Evolutionary conservation across 2,113 vertebrate genomes (phyloP).

Genomic region (Oryzias melastigma): DNA sequence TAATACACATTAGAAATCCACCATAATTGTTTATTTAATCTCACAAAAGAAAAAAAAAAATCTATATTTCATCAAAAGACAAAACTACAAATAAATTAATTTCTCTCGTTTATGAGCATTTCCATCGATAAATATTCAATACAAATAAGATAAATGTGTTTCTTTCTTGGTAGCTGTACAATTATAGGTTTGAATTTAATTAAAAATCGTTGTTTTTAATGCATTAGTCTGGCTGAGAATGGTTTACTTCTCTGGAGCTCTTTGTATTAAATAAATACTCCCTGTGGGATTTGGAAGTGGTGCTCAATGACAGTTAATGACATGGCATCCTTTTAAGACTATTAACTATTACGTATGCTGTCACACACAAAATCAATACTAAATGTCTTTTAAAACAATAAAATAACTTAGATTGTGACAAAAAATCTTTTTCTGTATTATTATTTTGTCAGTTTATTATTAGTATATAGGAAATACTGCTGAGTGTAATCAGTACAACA

Average conservation of each 20-base stretch:
- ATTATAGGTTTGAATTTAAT: neutral
- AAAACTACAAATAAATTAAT: no score
- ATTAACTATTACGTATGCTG: constrained; percentile 17
- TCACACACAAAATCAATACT: constrained; percentile 37
- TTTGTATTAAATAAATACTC: constrained; percentile 11
- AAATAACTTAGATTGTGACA: constrained; percentile 8
- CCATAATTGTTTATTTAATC: no score
- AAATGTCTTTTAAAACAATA: constrained; percentile 1
- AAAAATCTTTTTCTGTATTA: constrained; percentile 7
- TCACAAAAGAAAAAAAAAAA: no score
- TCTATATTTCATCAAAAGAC: no score
- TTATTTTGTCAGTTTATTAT: constrained; percentile 17
- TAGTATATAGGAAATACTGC: neutral
- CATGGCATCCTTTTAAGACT: constrained; percentile 10
- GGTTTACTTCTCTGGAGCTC: neutral
- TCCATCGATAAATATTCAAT: no score
- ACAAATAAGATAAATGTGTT: no score
- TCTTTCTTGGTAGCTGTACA: neutral
- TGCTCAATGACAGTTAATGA: constrained; percentile 16
- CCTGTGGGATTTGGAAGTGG: constrained; percentile 23
- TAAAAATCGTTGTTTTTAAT: constrained; percentile 1
- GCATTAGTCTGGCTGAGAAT: neutral
- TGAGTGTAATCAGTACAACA: constrained; percentile 8
- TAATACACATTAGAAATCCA: no score
- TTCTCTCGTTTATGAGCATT: no score